Conservation (phyloP, 2,113 vertebrate genomes). For the Proterorhinus semilunaris region DNA sequence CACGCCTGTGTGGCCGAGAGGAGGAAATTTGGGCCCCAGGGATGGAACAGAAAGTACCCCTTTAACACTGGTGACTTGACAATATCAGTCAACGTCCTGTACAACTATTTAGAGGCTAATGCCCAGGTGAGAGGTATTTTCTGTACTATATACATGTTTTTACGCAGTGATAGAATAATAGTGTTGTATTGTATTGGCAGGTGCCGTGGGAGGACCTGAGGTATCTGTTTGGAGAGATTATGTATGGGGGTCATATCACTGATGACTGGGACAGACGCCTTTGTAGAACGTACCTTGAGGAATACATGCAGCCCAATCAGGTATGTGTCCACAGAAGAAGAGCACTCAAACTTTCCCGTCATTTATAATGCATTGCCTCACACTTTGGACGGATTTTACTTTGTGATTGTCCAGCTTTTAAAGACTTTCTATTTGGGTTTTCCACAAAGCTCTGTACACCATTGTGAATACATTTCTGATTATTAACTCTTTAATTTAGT, state of each 20-base stretch:
- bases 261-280: conserved; percentile 83
- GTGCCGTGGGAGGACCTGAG: conserved; percentile 83
- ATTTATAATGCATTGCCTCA: not conserved
- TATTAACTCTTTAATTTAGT: conserved; percentile 49
- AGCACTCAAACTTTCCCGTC: not conserved
- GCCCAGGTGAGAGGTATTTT: conserved; percentile 72
- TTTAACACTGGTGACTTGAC: conserved; percentile 83
- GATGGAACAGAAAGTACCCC: conserved; percentile 83
- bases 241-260: conserved; percentile 85
- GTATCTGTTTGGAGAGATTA: conserved; percentile 84
- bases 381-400: conserved; percentile 9
- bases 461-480: not conserved
- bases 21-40: conserved; percentile 81
- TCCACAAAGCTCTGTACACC: not conserved
- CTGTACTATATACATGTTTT: not conserved
- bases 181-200: conserved; percentile 27
- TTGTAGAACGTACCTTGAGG: conserved; percentile 82
- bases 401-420: not conserved
- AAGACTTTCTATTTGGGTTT: not conserved
- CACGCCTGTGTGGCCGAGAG: conserved; percentile 82
- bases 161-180: not conserved
- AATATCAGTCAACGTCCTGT: conserved; percentile 82
- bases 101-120: conserved; percentile 83
- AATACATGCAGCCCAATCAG: conserved; percentile 85
- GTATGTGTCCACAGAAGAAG: conserved; percentile 41